Percentiles rank a stretch among this genome's conserved stretches.
Conservation (phyloP, 2,888 invertebrate genomes). For the Pristionchus japonicus region DNA sequence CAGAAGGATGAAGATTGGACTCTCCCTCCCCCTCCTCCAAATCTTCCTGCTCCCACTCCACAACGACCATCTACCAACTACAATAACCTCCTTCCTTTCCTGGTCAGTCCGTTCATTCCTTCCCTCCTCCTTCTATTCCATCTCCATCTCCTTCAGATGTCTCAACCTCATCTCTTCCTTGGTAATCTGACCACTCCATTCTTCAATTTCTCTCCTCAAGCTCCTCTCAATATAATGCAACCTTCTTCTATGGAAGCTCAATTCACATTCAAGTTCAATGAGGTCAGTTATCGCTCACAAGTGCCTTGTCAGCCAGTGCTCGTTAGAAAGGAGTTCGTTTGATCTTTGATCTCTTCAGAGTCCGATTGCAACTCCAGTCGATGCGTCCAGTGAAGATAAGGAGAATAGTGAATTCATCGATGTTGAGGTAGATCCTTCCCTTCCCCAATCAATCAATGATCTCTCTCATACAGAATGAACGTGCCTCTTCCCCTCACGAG, state of each 20-base stretch:
- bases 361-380: not conserved
- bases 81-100: not conserved
- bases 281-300: not conserved
- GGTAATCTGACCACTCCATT: not conserved
- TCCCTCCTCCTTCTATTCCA: not conserved
- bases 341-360: not conserved
- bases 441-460: not conserved
- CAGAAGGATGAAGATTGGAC: not conserved
- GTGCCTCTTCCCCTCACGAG: conserved; percentile 1
- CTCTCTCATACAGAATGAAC: not conserved
- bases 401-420: conserved; percentile 4
- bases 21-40: conserved; percentile 17
- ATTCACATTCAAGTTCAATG: not conserved
- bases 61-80: not conserved
- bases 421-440: not conserved
- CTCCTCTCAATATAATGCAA: not conserved
- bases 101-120: not conserved
- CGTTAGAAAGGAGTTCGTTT: not conserved
- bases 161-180: not conserved
- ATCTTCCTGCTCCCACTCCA: conserved; percentile 42
- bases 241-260: not conserved
- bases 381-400: not conserved
- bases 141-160: not conserved
- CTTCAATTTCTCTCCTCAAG: not conserved
- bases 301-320: too few relatives aligned